Base-by-base conservation (phyloP, 2,113 vertebrate species). In the Anarrhichthys ocellatus region DNA sequence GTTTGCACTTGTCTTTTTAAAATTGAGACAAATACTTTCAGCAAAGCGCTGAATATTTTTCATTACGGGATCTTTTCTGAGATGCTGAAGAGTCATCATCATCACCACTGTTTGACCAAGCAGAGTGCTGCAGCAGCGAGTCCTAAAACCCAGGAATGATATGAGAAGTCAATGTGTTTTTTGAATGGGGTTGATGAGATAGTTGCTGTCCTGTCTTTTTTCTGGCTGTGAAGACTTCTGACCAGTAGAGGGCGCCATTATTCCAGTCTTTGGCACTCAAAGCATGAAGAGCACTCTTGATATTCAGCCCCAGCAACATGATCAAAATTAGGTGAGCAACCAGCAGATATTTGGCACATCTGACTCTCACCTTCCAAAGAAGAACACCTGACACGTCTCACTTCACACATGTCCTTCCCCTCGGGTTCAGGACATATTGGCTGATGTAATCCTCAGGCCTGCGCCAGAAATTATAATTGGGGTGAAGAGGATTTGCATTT, bases 201-300 rank as follows among this genome's bases (percentile, higher is more conserved):
- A 17, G 48, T 52, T 9, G 48, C 6, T 52, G 48, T 22, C 20
- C 48, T 2, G 48, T 52, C 7, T 58, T 27, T 20, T 61, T 5
- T 48, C 5, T 52, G 0, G 67, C 46, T 81, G 17, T 87, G 64
- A 20, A n/a, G 34, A 6, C 36, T 10, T 18, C 0, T 68, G 54
- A 44, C 87, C 92, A 91, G 76, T 38, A 91, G 92, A 92, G 88
- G 90, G 90, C 63, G 18, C 20, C 77, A 78, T 76, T 40, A 52
- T 14, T 68, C 74, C 66, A 92, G 58, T 38, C 8, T 61, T 40
- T 8, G 2, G 2, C 14, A 36, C 69, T 58, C 40, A 56, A 17
- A 27, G 42, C 56, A 73, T 2, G 18, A 50, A 9, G 10, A 63
- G 72, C 68, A 22, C 36, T 64, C 20, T 52, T 81, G 71, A 77